These are phyloP conservation scores for Henicopernis longicauda DNA, from an alignment of 2,113 vertebrate genomes.

Conservation along the genomic window DNA sequence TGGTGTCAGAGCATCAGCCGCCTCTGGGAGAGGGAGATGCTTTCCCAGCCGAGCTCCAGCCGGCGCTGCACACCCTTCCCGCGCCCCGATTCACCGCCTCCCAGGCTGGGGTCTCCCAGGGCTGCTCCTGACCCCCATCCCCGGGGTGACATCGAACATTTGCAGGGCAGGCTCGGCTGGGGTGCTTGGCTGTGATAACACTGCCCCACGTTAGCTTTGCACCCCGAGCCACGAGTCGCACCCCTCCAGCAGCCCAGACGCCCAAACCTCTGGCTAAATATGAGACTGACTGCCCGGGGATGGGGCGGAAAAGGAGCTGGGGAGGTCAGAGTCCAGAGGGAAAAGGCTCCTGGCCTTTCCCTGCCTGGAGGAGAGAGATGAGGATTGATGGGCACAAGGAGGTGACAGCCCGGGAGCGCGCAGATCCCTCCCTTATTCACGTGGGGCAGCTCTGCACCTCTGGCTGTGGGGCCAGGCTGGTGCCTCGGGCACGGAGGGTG, in stretches of 20 bases:
- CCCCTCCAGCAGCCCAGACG: not conserved
- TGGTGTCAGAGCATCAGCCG: not conserved
- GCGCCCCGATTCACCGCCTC: not conserved
- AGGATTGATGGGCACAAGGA: not conserved
- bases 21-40: not conserved
- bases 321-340: not conserved
- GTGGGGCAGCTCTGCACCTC: not conserved
- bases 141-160: not conserved
- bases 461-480: not conserved
- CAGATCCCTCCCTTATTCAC: not conserved
- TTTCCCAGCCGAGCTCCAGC: not conserved
- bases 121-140: not conserved
- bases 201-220: rapidly evolving
- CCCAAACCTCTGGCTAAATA: not conserved
- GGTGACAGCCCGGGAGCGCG: rapidly evolving
- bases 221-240: not conserved
- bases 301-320: not conserved
- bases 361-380: not conserved
- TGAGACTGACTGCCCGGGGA: not conserved
- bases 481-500: rapidly evolving
- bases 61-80: not conserved
- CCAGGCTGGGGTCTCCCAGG: not conserved
- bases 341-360: not conserved
- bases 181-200: not conserved
- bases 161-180: not conserved